Conservation (phyloP, 2,113 vertebrate genomes). For the Corvus cornix region DNA sequence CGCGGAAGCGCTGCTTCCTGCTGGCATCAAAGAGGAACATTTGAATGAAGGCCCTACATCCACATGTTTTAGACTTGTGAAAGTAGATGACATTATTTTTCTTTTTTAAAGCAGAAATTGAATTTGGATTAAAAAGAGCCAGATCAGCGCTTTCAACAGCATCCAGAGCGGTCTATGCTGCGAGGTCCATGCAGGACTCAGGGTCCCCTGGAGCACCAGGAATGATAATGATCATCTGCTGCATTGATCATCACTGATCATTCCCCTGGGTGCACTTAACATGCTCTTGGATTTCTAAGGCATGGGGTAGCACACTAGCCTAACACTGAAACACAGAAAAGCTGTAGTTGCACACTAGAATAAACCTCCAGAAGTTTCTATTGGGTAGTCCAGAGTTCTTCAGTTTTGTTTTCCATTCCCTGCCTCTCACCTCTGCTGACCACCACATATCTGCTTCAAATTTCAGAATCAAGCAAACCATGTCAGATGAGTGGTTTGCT, state of each 20-base stretch:
- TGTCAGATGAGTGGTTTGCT: neutral
- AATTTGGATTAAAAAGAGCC: neutral
- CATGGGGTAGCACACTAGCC: neutral
- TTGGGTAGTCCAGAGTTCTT: neutral
- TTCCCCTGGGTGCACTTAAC: neutral
- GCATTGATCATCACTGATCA: neutral
- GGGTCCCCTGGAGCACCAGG: neutral
- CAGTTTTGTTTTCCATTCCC: neutral
- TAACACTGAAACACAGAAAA: neutral
- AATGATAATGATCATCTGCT: neutral
- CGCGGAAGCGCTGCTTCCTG: constrained; percentile 3
- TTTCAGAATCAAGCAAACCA: neutral
- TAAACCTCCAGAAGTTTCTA: neutral
- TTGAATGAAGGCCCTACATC: neutral
- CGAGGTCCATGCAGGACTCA: rapidly evolving
- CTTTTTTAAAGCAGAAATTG: neutral
- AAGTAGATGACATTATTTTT: neutral
- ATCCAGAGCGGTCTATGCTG: neutral
- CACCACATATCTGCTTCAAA: neutral
- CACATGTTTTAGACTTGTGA: neutral
- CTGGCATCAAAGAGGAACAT: constrained; percentile 31
- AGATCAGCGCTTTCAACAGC: neutral
- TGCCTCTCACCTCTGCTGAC: neutral
- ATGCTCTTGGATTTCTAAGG: neutral
- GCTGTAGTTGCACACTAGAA: neutral